phyloP scores from a whole-genome alignment of 2,888 invertebrate species.

The Flexamia atlantica region DNA sequence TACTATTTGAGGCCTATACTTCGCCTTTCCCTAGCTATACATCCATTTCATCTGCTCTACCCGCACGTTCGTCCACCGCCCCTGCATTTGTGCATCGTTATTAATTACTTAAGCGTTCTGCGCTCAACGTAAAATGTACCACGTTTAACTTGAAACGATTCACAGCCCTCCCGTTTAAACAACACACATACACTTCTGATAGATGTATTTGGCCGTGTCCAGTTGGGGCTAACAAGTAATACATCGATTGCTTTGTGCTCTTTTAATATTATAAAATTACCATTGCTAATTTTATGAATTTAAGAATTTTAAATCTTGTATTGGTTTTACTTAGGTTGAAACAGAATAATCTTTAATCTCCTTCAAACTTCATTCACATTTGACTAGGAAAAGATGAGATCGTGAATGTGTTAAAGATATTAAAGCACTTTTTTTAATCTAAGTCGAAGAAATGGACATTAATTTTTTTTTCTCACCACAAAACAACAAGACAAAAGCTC shows the following conservation, averaged over 20 bases:
- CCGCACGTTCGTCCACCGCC: slow-evolving; percentile 21
- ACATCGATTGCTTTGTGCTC: neutral
- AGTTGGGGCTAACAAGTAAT: neutral
- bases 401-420: no score
- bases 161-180: neutral
- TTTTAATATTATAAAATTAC: no score
- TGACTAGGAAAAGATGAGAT: no score
- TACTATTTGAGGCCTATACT: slow-evolving; percentile 59
- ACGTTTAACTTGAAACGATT: slow-evolving; percentile 31
- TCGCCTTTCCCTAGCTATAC: slow-evolving; percentile 54
- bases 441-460: no score
- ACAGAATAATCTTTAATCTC: no score
- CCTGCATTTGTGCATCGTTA: slow-evolving; percentile 35
- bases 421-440: no score
- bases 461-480: no score
- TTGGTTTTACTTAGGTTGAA: no score
- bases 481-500: no score
- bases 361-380: no score
- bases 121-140: slow-evolving; percentile 29
- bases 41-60: slow-evolving; percentile 56
- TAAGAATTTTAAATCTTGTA: no score
- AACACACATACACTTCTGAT: slow-evolving; percentile 26
- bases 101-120: slow-evolving; percentile 49
- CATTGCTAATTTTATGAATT: no score
- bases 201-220: neutral